phyloP scores from a whole-genome alignment of 2,888 invertebrate genomes.

The Hemistola chrysoprasaria region DNA sequence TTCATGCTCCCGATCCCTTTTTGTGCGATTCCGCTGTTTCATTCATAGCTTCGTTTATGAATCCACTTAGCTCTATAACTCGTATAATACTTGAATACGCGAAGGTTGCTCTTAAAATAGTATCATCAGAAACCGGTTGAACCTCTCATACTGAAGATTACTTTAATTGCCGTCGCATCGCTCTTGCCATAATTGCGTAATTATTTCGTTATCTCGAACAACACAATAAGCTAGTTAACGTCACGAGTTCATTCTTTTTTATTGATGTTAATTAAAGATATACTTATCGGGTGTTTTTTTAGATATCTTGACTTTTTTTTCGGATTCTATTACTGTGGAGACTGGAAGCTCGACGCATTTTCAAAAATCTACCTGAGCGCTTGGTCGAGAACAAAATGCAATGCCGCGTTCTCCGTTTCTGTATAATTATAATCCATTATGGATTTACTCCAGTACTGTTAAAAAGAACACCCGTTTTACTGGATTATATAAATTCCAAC shows the following conservation, averaged over 20 bases:
- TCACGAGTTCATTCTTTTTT: constrained; percentile 10
- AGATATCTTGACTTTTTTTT: neutral
- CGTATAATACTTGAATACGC: constrained; percentile 6
- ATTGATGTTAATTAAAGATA: constrained; percentile 1
- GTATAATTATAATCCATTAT: too few species aligned
- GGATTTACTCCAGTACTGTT: too few species aligned
- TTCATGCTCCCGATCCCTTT: constrained; percentile 26
- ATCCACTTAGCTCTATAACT: constrained; percentile 12
- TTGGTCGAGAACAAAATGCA: too few species aligned
- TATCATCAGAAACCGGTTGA: constrained; percentile 25
- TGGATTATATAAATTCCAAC: too few species aligned
- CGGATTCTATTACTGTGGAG: too few species aligned
- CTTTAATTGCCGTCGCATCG: constrained; percentile 30
- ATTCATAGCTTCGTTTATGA: constrained; percentile 27
- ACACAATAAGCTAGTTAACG: constrained; percentile 25
- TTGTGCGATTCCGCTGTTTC: constrained; percentile 27
- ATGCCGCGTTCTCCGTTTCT: too few species aligned
- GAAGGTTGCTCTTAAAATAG: constrained; percentile 28
- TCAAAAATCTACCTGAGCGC: too few species aligned
- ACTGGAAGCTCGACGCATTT: too few species aligned
- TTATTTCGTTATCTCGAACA: constrained; percentile 31
- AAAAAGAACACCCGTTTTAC: too few species aligned
- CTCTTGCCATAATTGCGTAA: constrained; percentile 26
- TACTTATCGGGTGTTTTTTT: too few species aligned
- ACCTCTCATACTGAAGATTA: constrained; percentile 22